phyloP scores from a whole-genome alignment of 2,797 vertebrate genomes.

The Sebastes oblongus region DNA sequence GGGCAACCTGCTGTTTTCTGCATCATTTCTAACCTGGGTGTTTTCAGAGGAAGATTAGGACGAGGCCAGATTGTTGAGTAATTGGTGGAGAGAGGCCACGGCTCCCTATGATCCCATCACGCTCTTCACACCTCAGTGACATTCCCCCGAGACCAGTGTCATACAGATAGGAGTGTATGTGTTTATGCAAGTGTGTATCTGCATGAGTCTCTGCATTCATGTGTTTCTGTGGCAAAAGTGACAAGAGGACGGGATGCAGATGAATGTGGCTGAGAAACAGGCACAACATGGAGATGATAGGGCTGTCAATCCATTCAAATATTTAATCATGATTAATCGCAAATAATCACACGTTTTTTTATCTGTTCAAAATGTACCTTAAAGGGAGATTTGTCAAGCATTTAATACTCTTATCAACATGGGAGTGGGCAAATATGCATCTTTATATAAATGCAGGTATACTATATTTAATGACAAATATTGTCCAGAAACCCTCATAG shows the following conservation, averaged over 20 bases:
- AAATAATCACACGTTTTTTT: too few relatives aligned
- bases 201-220: not conserved
- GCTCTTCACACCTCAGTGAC: conserved; percentile 71
- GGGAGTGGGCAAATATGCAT: too few relatives aligned
- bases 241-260: not conserved
- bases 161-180: conserved; percentile 31
- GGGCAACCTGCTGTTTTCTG: conserved; percentile 72
- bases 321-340: too few relatives aligned
- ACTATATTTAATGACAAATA: too few relatives aligned
- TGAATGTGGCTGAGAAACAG: not conserved
- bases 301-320: too few relatives aligned
- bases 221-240: conserved; percentile 4
- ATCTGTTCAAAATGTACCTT: too few relatives aligned
- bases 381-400: too few relatives aligned
- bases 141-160: conserved; percentile 53
- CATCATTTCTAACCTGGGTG: conserved; percentile 65
- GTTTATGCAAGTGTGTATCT: not conserved
- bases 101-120: conserved; percentile 74
- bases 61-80: conserved; percentile 69
- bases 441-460: too few relatives aligned
- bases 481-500: too few relatives aligned
- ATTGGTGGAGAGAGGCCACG: conserved; percentile 68
- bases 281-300: not conserved
- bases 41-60: conserved; percentile 75
- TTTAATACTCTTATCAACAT: too few relatives aligned